Conservation (phyloP, 2,113 vertebrate genomes). For the Micronycteris hirsuta region DNA sequence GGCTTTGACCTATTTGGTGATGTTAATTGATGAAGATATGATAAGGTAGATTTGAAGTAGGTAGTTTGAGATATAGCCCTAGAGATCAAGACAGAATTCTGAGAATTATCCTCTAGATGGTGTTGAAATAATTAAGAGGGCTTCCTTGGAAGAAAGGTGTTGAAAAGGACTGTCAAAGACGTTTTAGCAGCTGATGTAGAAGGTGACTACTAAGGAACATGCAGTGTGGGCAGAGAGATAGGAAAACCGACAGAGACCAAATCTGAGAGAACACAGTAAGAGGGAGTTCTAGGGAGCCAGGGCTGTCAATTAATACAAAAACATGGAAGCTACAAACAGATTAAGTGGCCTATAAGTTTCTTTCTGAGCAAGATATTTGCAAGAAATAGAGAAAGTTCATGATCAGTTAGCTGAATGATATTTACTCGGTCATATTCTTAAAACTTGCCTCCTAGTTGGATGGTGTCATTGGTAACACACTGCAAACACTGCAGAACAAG, state of each 20-base stretch:
- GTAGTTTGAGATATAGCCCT: neutral
- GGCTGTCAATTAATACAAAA: neutral
- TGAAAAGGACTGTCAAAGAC: neutral
- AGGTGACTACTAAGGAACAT: neutral
- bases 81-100: neutral
- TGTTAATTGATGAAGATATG: neutral
- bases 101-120: neutral
- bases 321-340: neutral
- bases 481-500: neutral
- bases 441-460: neutral
- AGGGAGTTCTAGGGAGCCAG: neutral
- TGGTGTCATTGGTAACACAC: neutral
- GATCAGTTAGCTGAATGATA: neutral
- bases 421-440: neutral
- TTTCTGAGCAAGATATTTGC: neutral
- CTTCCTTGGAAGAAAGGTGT: neutral
- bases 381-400: neutral
- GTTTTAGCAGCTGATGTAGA: neutral
- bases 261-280: neutral
- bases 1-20: neutral
- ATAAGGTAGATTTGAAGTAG: neutral
- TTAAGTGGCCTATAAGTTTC: neutral
- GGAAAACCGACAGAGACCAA: neutral
- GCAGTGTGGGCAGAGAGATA: neutral
- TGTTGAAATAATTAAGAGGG: neutral